Base-by-base conservation (phyloP, 2,888 invertebrate genomes). In the Tipula unca region DNA sequence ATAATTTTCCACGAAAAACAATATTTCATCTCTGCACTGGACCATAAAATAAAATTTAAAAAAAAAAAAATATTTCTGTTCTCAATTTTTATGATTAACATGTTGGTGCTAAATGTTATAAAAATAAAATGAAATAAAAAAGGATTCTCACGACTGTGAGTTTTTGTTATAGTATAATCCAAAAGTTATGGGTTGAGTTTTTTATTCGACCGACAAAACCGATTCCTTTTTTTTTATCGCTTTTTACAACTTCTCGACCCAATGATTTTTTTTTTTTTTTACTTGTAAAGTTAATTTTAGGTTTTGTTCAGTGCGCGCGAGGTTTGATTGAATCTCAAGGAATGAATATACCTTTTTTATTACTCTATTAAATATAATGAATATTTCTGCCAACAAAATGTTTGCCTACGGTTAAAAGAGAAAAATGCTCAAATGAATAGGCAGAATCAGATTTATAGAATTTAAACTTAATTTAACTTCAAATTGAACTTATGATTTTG, bases 1-100 rank as follows among this genome's bases (percentile, higher is more conserved):
- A 17, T 48, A 48, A 25, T 69, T 69, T 69, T 69, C 69, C 69
- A 69, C 69, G 69, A 69, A 69, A 69, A 69, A 20, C 25, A 69
- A 69, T 69, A 69, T 69, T 69, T 69, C 69, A 69, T 69, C 69
- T 69, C 69, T 25, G 69, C 69, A 69, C 69, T 69, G 69, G 69
- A 69, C 69, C 69, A 69, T 69, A 69, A 69, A 69, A 69, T 25
- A 69, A 54, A 54, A 54, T 0, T 39, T 2, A 69, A 69, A 69
- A 69, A n/a, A n/a, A n/a, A n/a, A n/a, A n/a, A n/a, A n/a, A n/a
- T n/a, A n/a, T n/a, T 69, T 69, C 25, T 25, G 25, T 69, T 69
- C 69, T 69, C 69, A 25, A 69, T 69, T 69, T 69, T 69, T 69
- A 69, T 69, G 69, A 69, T 69, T 69, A 69, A 69, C 69, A 69